Base-by-base conservation (phyloP, 2,113 vertebrate species). In the Pelecanus crispus region DNA sequence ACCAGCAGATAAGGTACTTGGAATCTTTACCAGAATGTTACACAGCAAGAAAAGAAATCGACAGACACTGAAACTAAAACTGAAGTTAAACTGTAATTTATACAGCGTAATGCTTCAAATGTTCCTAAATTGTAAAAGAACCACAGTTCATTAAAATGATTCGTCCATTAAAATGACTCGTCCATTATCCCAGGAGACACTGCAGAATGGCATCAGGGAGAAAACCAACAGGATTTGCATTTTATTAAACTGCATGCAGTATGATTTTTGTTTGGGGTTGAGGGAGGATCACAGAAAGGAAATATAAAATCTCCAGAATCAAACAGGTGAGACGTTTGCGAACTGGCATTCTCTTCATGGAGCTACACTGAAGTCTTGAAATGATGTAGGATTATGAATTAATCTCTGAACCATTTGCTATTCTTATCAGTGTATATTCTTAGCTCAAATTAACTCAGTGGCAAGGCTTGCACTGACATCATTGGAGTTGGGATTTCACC, bases 71-170 rank as follows among this genome's bases (percentile, higher is more conserved):
- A 90, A 95, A 79, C 56, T 96, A 93, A 97, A 97, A 92, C 68
- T 90, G 94, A 91, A 97, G 82, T 95, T 97, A 95, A 94, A 42
- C 56, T 86, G 59, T 91, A 94, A 96, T 97, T 98, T 95, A 97
- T 90, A 90, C 34, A 87, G 65, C 36, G 13, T 66, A 96, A 96
- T 74, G 93, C 89, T 97, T 97, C 96, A 94, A 95, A 94, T 53
- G n/a, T 80, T 95, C 79, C 95, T 95, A 94, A 97, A 96, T 44
- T 92, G 86, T 95, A 95, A 75, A 92, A 97, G 96, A 97, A 92
- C 61, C 92, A 87, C 72, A 95, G 82, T 68, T 97, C 86, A 90
- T 95, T 96, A 95, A 95, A 93, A n/a, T n/a, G n/a, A n/a, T n/a
- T n/a, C n/a, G 82, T 68, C 96, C 86, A 90, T 95, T 96, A 96